These are phyloP conservation scores for Drosophila parvula DNA, from an alignment of 1,140 invertebrate genomes.

Conservation along the genomic window DNA sequence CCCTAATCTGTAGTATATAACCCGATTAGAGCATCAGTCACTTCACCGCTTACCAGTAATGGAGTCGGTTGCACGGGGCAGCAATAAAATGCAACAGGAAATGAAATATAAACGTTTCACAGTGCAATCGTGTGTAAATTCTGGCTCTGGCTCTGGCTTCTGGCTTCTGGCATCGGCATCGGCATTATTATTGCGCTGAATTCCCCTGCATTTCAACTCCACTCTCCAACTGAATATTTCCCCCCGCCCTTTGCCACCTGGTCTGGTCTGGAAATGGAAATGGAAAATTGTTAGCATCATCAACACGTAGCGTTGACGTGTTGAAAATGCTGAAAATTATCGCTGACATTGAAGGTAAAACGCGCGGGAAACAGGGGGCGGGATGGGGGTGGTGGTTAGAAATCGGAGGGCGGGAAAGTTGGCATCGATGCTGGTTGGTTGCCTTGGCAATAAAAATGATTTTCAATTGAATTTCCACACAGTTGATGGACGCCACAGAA, in stretches of 20 bases:
- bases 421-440: constrained; percentile 3
- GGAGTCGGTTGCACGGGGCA: constrained; percentile 18
- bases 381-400: too few relatives aligned
- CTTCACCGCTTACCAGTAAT: constrained; percentile 2
- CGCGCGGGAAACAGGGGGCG: too few relatives aligned
- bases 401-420: background rate
- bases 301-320: constrained; percentile 74
- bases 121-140: constrained; percentile 54
- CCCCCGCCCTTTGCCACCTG: background rate
- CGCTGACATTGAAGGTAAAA: constrained; percentile 14
- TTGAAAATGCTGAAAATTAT: constrained; percentile 66
- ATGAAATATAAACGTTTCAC: constrained; percentile 56
- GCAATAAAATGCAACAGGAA: constrained; percentile 61
- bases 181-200: constrained; percentile 48
- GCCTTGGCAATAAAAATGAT: constrained; percentile 70
- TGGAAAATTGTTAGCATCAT: constrained; percentile 69
- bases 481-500: constrained; percentile 49
- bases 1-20: constrained; percentile 5
- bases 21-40: constrained; percentile 20
- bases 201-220: constrained; percentile 24
- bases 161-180: constrained; percentile 9
- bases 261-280: constrained; percentile 29
- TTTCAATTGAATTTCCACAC: constrained; percentile 71
- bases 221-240: constrained; percentile 1
- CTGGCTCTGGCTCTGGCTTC: constrained; percentile 25